These are phyloP conservation scores for Sebastes matsubarae DNA, from an alignment of 2,797 vertebrate genomes.

Conservation along the genomic window DNA sequence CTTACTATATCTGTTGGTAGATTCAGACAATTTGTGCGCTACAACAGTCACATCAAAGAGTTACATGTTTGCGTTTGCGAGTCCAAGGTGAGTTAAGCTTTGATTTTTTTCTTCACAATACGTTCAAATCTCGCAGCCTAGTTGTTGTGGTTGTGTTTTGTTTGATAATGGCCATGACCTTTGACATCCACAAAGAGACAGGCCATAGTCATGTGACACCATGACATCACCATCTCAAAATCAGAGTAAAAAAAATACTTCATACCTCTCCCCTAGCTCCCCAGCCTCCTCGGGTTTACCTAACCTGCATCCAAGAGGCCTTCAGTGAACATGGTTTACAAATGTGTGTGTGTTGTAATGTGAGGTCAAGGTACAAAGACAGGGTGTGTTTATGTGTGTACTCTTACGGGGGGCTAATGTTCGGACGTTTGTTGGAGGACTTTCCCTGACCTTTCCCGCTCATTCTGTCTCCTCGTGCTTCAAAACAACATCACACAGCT, in stretches of 20 bases:
- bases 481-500: slow-evolving; percentile 73
- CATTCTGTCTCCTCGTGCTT: slow-evolving; percentile 62
- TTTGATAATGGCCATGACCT: slow-evolving; percentile 37
- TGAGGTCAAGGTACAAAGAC: slow-evolving; percentile 46
- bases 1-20: background rate
- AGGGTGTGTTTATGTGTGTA: slow-evolving; percentile 36
- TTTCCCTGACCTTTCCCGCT: slow-evolving; percentile 21
- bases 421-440: slow-evolving; percentile 45
- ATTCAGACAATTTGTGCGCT: background rate
- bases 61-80: background rate
- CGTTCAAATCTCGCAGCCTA: background rate
- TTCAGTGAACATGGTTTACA: slow-evolving; percentile 4
- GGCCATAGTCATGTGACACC: slow-evolving; percentile 20
- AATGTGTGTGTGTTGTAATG: background rate
- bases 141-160: slow-evolving; percentile 44
- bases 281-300: background rate
- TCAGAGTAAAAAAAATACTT: background rate
- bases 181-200: slow-evolving; percentile 16
- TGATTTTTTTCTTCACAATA: background rate
- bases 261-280: background rate
- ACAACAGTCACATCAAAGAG: background rate
- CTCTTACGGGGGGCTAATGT: slow-evolving; percentile 31
- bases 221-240: slow-evolving; percentile 34
- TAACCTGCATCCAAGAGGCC: slow-evolving; percentile 13
- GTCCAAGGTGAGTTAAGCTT: background rate